These are phyloP conservation scores for Podarcis lilfordi DNA, from an alignment of 2,797 vertebrate genomes.

Conservation along the genomic window DNA sequence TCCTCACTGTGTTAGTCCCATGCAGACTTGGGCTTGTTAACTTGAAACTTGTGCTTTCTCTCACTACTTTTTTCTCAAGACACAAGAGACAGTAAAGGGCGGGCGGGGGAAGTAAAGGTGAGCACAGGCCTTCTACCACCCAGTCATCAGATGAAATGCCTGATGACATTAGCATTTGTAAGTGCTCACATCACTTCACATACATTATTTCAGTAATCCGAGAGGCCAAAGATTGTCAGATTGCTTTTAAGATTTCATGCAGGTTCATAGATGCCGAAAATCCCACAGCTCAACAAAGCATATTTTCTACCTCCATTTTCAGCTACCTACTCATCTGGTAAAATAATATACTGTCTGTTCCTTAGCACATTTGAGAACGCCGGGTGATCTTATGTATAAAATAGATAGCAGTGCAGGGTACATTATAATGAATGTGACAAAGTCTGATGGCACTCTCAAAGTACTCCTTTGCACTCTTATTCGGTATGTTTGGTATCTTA, in stretches of 20 bases:
- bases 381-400: constrained; percentile 8
- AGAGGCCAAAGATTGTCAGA: not conserved
- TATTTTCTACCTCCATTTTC: not conserved
- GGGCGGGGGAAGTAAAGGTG: not conserved
- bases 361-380: not conserved
- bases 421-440: not conserved
- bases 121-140: not conserved
- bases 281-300: not conserved
- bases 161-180: not conserved
- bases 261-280: not conserved
- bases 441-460: not conserved
- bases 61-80: not conserved
- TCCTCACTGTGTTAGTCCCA: not conserved
- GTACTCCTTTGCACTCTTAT: not conserved
- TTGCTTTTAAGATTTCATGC: not conserved
- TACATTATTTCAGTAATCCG: not conserved
- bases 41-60: too few relatives aligned
- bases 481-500: not conserved
- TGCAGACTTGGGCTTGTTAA: not conserved
- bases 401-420: not conserved
- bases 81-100: not conserved
- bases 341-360: not conserved
- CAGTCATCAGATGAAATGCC: not conserved
- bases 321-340: not conserved
- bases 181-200: not conserved